A percentile compares a stretch with the other conserved stretches of the same genome.
Conservation (phyloP, 2,113 vertebrate species). For the Pseudonaja textilis region DNA sequence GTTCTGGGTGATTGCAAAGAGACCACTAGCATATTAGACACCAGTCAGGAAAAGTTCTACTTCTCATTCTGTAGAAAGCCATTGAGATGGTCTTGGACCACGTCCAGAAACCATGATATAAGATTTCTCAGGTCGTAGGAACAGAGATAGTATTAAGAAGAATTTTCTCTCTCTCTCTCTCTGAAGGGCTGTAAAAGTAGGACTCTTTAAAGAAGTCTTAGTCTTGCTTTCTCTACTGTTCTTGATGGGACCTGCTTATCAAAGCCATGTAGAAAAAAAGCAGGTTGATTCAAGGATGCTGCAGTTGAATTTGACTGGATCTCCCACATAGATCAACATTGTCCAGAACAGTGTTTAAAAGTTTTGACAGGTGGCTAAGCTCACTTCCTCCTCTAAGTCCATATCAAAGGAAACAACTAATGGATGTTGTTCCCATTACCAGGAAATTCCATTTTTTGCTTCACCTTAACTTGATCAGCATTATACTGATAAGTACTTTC, state of each 20-base stretch:
- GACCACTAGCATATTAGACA: background rate
- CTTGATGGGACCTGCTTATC: background rate
- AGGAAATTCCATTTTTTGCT: background rate
- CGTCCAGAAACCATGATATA: background rate
- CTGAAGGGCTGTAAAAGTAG: background rate
- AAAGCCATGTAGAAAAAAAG: background rate
- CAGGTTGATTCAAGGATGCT: background rate
- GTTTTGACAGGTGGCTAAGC: background rate
- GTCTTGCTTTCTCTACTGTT: background rate
- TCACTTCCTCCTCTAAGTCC: background rate
- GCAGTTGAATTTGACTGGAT: background rate
- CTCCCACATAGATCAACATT: background rate
- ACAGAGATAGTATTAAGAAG: background rate
- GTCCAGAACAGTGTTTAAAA: background rate
- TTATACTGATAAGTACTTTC: background rate
- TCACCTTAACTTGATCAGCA: background rate
- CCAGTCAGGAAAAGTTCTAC: background rate
- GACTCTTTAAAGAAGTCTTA: background rate
- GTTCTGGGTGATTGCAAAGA: background rate
- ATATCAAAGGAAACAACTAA: background rate
- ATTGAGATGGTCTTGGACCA: background rate
- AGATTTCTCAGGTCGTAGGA: background rate
- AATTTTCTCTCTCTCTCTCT: background rate
- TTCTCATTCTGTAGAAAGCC: background rate
- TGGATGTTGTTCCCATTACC: background rate